phyloP scores from a whole-genome alignment of 2,113 vertebrate genomes.

The Gobius niger region DNA sequence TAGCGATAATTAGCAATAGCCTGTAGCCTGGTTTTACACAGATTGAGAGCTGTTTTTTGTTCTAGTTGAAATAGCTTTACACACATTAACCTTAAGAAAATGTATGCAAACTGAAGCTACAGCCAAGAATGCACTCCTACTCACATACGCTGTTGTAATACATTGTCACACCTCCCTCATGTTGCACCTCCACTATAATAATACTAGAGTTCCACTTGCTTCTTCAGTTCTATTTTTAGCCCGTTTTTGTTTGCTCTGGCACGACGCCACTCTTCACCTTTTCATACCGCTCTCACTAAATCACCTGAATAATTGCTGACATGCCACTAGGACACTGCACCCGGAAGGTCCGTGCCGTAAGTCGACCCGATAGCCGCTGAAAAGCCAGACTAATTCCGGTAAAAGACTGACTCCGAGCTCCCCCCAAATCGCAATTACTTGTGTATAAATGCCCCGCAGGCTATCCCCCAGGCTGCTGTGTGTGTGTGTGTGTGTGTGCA shows the following conservation, averaged over 20 bases:
- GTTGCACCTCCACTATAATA: background rate
- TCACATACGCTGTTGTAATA: background rate
- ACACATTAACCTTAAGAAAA: background rate
- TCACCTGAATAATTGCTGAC: background rate
- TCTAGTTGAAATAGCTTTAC: background rate
- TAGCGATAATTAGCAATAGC: background rate
- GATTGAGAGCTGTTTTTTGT: background rate
- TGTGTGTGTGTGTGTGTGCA: background rate
- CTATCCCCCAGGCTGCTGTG: background rate
- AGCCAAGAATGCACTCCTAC: background rate
- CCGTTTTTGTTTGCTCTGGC: background rate
- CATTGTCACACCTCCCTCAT: background rate
- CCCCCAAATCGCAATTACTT: conserved; percentile 7
- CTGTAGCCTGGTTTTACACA: background rate
- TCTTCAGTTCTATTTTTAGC: background rate
- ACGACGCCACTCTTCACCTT: background rate
- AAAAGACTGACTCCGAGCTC: background rate
- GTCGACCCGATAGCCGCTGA: background rate
- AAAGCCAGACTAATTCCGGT: background rate
- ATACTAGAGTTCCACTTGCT: background rate
- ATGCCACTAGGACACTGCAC: background rate
- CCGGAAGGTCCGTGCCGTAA: background rate
- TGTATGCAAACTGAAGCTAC: background rate
- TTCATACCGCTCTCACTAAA: background rate
- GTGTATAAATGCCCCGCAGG: background rate